Conservation (phyloP, 2,797 vertebrate species). For the Anabacerthia variegaticeps region DNA sequence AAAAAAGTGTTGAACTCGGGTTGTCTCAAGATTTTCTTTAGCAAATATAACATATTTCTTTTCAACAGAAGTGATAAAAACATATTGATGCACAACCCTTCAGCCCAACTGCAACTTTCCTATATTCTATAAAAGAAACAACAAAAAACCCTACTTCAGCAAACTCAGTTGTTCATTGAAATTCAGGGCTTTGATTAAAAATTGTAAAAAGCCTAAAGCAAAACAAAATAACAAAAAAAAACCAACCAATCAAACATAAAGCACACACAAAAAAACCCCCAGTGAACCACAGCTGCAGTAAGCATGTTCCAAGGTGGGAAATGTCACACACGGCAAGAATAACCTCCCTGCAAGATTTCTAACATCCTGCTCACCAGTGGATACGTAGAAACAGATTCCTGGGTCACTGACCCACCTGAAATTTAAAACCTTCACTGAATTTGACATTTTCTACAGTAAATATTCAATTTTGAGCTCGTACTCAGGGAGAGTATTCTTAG, state of each 20-base stretch:
- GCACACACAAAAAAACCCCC: too few relatives aligned
- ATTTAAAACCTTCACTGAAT: neutral
- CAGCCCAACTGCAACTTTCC: neutral
- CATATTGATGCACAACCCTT: neutral
- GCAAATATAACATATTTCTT: neutral
- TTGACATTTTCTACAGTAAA: neutral
- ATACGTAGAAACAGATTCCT: neutral
- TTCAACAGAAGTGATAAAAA: neutral
- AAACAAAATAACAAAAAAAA: neutral
- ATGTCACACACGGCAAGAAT: neutral
- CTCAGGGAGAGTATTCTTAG: neutral
- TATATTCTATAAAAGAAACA: neutral
- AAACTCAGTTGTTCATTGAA: neutral
- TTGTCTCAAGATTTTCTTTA: conserved; percentile 11
- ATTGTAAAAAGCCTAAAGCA: fast-evolving
- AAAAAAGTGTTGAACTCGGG: neutral
- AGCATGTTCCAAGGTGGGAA: neutral
- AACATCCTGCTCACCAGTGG: neutral
- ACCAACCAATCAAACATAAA: neutral
- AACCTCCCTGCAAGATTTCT: neutral
- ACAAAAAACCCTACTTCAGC: neutral
- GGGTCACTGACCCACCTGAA: neutral
- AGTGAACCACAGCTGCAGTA: neutral
- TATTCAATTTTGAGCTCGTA: neutral
- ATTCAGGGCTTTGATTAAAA: neutral